Evolutionary conservation across 2,797 vertebrate genomes (phyloP), one percentile per base, ranked within the genome.

Genomic region (Notamacropus eugenii): DNA sequence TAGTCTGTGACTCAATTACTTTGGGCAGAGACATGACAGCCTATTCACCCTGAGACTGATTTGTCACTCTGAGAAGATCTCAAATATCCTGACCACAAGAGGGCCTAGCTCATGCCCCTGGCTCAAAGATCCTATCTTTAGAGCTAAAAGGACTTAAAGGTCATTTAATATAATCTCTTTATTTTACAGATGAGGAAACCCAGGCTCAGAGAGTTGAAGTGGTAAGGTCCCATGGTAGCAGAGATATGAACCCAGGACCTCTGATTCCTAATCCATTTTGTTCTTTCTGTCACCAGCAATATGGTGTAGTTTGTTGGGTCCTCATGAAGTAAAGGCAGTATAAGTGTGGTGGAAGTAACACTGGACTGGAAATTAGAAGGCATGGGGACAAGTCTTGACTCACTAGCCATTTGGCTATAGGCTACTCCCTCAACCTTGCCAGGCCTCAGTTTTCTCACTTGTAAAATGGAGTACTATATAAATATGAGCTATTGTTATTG

Each of bases 1-100:
- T 34, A 54, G 1, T n/a, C 90, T 93, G 55, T 57, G 93, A 67
- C 91, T 82, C 90, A 96, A 93, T 91, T 96, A 58, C 16, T 94
- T 94, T 95, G 58, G 95, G 5, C 34, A 90, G 40, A 91, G 90
- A 96, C 40, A 93, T 3, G 92, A 94, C 0, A 55, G 92, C 6
- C 8, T 31, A 46, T 95, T 87, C 92, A 52, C 92, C 55, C 95
- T 90, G 1, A 92, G 59, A 95, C 93, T 0, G 40, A 94, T n/a
- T 29, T 0, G 0, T 19, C 91, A n/a, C 57, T 87, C 92, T 90
- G 55, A 96, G 90, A 0, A 94, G 93, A 55, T 58, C 28, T 87
- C 87, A 54, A 90, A 0, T 0, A 90, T 74, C 94, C 67, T 54
- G 82, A 62, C 87, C 22, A 14, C 0, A 50, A 87, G 0, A 27